These are phyloP conservation scores for Siphamia tubifer DNA, from an alignment of 2,113 vertebrate species.

Conservation along the genomic window DNA sequence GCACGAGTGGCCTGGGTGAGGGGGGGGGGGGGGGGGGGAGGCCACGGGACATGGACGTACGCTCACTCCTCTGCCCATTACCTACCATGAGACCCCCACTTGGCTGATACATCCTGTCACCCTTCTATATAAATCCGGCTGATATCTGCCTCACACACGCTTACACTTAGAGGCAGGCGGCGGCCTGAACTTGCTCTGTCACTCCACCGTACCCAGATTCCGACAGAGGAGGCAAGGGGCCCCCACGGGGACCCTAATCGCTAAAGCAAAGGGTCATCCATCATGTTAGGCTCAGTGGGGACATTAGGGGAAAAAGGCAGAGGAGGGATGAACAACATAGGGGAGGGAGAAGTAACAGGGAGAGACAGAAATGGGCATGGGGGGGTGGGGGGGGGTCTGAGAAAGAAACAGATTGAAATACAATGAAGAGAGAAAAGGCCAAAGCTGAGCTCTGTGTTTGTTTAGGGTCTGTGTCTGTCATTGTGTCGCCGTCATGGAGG, in stretches of 20 bases:
- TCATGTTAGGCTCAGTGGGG: slow-evolving; percentile 72
- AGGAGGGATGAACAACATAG: slow-evolving; percentile 61
- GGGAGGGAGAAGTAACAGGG: slow-evolving; percentile 59
- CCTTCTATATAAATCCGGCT: slow-evolving; percentile 63
- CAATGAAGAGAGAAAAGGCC: slow-evolving; percentile 52
- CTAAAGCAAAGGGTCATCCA: slow-evolving; percentile 77
- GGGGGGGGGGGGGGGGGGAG: no score
- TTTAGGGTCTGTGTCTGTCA: slow-evolving; percentile 67
- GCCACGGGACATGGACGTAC: slow-evolving; percentile 25
- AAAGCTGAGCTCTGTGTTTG: slow-evolving; percentile 54
- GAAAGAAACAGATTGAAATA: slow-evolving; percentile 64
- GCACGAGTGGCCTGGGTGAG: neutral
- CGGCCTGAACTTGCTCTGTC: slow-evolving; percentile 66
- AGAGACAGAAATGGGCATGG: slow-evolving; percentile 61
- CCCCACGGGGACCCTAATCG: slow-evolving; percentile 70
- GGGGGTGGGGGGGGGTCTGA: slow-evolving; percentile 24
- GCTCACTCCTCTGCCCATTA: slow-evolving; percentile 44
- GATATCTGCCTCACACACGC: slow-evolving; percentile 47
- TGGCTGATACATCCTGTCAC: slow-evolving; percentile 68
- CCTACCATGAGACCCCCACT: slow-evolving; percentile 26
- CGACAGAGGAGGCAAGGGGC: slow-evolving; percentile 58
- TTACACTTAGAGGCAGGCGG: slow-evolving; percentile 55
- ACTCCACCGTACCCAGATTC: slow-evolving; percentile 53
- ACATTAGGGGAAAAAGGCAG: slow-evolving; percentile 70
- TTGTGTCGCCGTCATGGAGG: slow-evolving; percentile 52